These are phyloP conservation scores for Sicus ferrugineus DNA, from an alignment of 2,888 invertebrate species.

Conservation along the genomic window DNA sequence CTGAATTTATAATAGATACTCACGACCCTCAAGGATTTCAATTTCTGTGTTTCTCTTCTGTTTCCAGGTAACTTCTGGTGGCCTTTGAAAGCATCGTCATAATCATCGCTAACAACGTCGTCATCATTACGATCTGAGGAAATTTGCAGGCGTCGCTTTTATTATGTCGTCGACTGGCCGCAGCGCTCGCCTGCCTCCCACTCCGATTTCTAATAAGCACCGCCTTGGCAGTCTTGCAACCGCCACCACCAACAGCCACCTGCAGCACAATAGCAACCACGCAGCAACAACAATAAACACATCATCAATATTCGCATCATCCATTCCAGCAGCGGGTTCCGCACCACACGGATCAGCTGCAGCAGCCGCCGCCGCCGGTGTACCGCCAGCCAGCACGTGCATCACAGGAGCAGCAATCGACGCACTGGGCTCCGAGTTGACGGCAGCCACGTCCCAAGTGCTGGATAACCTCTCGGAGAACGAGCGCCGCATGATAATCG, in stretches of 20 bases:
- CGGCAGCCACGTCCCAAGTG: constrained; percentile 61
- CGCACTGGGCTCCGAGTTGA: constrained; percentile 59
- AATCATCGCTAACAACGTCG: neutral
- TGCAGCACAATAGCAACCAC: constrained; percentile 55
- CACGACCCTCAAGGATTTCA: too few species aligned
- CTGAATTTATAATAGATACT: neutral
- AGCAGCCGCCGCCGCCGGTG: constrained; percentile 32
- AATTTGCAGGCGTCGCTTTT: constrained; percentile 19
- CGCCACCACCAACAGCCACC: constrained; percentile 43
- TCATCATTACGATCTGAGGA: neutral
- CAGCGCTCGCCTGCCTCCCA: constrained; percentile 61
- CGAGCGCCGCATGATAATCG: constrained; percentile 68
- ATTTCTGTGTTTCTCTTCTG: neutral
- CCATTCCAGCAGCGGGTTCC: constrained; percentile 28
- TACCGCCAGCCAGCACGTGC: constrained; percentile 44
- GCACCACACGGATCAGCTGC: constrained; percentile 4
- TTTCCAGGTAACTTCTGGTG: neutral
- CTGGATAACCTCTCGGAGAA: constrained; percentile 62
- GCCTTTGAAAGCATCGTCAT: neutral
- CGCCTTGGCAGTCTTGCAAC: constrained; percentile 41
- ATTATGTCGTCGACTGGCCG: constrained; percentile 64
- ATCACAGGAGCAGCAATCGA: constrained; percentile 58
- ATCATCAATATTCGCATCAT: constrained; percentile 28
- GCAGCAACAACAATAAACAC: constrained; percentile 44
- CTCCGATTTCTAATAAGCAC: constrained; percentile 50